Base-by-base conservation (phyloP, 2,888 invertebrate genomes). In the Dioctria rufipes region DNA sequence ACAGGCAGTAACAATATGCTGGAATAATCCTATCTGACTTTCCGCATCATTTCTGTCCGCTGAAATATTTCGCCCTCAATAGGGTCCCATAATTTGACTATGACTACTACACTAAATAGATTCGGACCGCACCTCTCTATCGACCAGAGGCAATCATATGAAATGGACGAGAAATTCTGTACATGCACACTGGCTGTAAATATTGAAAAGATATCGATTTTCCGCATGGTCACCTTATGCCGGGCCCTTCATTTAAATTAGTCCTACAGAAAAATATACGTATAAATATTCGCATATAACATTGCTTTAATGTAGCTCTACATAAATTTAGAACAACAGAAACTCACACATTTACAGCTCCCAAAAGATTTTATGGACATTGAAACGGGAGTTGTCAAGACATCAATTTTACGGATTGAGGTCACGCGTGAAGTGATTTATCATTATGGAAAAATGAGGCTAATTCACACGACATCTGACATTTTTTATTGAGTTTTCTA, bases 151-250 rank as follows among this genome's bases (percentile, higher is more conserved):
- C 40, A 42, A 46, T 67, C 46, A 46, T 25, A 25, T 8, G 65
- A 42, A 65, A 39, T 65, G 40, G 42, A 40, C 65, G n/a, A 65
- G 65, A 65, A 65, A 65, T 65, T 65, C n/a, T 42, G n/a, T 42
- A 42, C 65, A 65, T 40, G n/a, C 40, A 65, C 40, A 43, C 3
- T 49, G 51, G 13, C 51, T 51, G 51, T 49, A 51, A 69, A 49
- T 69, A 69, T 69, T 69, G 69, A 51, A 69, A 69, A 69, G 69
- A 4, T 69, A 69, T 69, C 40, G 69, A 69, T 69, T 69, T 69
- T 69, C 51, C 51, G 51, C 69, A 37, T 69, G 69, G 69, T 39
- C 69, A 69, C 39, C 51, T 39, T 49, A 25, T 2, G 25, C 37
- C 5, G 49, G 39, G 51, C 54, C 69, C 51, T 69, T 49, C 51